Evolutionary conservation across 2,113 vertebrate genomes (phyloP), one percentile per base, ranked within the genome.

Genomic region (Channa argus): DNA sequence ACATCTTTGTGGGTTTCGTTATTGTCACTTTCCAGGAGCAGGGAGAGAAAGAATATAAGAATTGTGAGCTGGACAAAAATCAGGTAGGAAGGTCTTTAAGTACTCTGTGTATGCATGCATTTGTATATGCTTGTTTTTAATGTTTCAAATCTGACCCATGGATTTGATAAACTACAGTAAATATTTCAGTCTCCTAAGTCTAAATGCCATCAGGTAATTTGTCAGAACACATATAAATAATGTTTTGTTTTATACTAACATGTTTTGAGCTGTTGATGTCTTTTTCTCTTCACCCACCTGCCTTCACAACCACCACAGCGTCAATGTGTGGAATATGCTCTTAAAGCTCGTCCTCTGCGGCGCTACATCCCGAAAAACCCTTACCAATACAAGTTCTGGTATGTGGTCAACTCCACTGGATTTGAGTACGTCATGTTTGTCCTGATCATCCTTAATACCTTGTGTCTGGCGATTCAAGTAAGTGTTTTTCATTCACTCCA

Each of bases 371-470:
- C 98, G 60, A 99, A 99, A 94, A 99, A 99, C 86, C 96, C 95
- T 8, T 98, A 99, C 93, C 98, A 99, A 94, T 99, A 99, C 93
- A 99, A 98, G 89, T 98, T 99, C 94, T 99, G 98, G 98, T 98
- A 97, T 82, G 96, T 99, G 95, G 98, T 99, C 86, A 99, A 99
- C 94, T 99, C 98, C 72, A 97, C 97, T 13, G 97, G 96, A 71
- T 99, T 99, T 80, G 98, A 99, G 89, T 99, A 99, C 73, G 94
- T 99, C 95, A 99, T 99, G 98, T 99, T 99, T 88, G 95, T 99
- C 66, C 97, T 99, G 74, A 99, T 99, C 94, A 96, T 99, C 93
- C 96, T 99, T 92, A 99, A 99, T 95, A 99, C 98, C 0, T 93
- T 99, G 88, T 99, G 97, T 93, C 94, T 99, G 94, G 97, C 97